phyloP scores from a whole-genome alignment of 1,140 invertebrate species.

The Pseudomyrmex concolor region DNA sequence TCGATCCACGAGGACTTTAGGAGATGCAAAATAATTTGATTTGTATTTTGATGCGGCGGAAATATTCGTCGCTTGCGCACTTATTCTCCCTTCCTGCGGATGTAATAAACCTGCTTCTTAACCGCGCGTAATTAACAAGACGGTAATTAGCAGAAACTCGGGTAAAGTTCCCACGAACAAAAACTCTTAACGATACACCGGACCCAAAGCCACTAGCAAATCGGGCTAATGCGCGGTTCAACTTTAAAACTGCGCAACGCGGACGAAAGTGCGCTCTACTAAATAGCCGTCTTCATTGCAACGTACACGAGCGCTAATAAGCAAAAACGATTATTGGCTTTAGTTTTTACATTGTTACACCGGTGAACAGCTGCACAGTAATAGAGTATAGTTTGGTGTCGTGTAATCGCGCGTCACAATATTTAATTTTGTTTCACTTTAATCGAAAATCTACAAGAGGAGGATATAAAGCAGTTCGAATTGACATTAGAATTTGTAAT shows the following conservation, averaged over 20 bases:
- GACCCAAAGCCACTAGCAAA: conserved; percentile 6
- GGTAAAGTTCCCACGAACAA: conserved; percentile 16
- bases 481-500: too few relatives aligned
- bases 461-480: too few relatives aligned
- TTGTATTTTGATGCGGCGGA: not conserved
- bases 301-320: not conserved
- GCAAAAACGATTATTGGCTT: not conserved
- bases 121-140: conserved; percentile 35
- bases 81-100: not conserved
- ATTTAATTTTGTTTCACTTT: too few relatives aligned
- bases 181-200: conserved; percentile 10
- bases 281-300: not conserved
- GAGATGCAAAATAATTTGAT: not conserved
- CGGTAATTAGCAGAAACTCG: conserved; percentile 25
- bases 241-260: not conserved
- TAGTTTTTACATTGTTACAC: not conserved
- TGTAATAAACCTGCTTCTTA: conserved; percentile 19
- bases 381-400: too few relatives aligned
- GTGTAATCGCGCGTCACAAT: too few relatives aligned
- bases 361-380: too few relatives aligned
- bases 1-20: not conserved
- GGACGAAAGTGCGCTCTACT: not conserved
- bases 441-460: too few relatives aligned
- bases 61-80: not conserved
- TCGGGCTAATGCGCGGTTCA: not conserved